Percentiles rank a stretch among this genome's conserved stretches.
These are phyloP conservation scores for Halcyon smyrnensis DNA, from an alignment of 2,797 vertebrate species.

Conservation along the genomic window DNA sequence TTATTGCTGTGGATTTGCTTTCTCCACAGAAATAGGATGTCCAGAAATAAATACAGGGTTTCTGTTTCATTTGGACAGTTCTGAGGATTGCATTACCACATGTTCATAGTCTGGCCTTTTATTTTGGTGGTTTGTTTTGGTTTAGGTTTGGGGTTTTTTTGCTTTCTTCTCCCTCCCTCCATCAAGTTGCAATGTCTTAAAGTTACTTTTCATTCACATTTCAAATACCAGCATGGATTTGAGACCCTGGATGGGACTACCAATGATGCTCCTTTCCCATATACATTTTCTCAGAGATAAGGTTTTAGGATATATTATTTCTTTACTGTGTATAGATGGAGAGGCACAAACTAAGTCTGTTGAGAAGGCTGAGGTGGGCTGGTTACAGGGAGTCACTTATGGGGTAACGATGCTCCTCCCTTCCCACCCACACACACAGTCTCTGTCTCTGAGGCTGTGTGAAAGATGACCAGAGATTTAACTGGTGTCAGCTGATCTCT, in stretches of 20 bases:
- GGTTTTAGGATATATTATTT: background rate
- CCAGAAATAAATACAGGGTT: background rate
- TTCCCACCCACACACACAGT: accelerated
- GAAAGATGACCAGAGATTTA: background rate
- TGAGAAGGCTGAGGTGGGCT: background rate
- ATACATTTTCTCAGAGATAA: background rate
- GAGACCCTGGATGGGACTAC: background rate
- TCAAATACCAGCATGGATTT: background rate
- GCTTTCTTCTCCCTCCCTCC: too few relatives aligned
- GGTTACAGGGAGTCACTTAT: background rate
- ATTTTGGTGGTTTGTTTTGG: background rate
- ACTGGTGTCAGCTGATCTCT: background rate
- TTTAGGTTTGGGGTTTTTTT: background rate
- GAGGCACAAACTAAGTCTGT: background rate
- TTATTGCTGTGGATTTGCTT: background rate
- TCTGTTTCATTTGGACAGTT: background rate
- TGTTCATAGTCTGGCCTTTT: background rate
- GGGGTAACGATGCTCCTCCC: background rate
- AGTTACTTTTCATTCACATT: background rate
- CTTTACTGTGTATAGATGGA: accelerated
- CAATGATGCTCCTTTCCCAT: background rate
- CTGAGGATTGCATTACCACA: background rate
- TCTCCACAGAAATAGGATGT: background rate
- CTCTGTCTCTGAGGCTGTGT: background rate
- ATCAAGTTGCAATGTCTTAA: background rate